Conservation (phyloP, 2,113 vertebrate species). For the Polypterus senegalus region DNA sequence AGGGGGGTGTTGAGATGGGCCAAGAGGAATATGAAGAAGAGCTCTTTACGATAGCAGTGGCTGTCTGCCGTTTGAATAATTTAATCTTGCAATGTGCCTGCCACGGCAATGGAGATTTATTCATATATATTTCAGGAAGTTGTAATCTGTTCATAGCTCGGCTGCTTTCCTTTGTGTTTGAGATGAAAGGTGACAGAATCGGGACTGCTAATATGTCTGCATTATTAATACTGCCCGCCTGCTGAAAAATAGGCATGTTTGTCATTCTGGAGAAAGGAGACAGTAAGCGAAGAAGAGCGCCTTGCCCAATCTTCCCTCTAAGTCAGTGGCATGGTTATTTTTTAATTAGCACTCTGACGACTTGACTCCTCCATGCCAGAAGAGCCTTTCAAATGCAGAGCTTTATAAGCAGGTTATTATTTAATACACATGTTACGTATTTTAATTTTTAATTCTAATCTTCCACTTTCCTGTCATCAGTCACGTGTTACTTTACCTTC, state of each 20-base stretch:
- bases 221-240: constrained; percentile 29
- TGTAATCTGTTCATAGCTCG: constrained; percentile 30
- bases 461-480: too few relatives aligned
- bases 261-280: constrained; percentile 19
- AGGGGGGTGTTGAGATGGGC: not conserved
- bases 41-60: constrained; percentile 12
- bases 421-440: too few relatives aligned
- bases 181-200: constrained; percentile 33
- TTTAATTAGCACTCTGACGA: too few relatives aligned
- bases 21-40: constrained; percentile 15
- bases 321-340: too few relatives aligned
- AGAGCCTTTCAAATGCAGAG: too few relatives aligned
- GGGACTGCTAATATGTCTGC: constrained; percentile 26
- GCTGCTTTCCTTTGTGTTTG: constrained; percentile 25
- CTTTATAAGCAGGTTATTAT: too few relatives aligned
- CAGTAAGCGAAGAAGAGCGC: constrained; percentile 14
- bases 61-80: constrained; percentile 29
- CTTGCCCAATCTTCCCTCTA: constrained; percentile 1
- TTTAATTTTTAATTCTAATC: too few relatives aligned
- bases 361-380: too few relatives aligned
- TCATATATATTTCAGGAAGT: constrained; percentile 34
- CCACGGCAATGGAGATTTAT: constrained; percentile 25
- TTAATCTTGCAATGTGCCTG: constrained; percentile 23
- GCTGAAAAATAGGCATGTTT: not conserved
- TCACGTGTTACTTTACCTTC: too few relatives aligned